Evolutionary conservation across 1,140 invertebrate species (phyloP).

Genomic region (Pogonognathellus flavescens): DNA sequence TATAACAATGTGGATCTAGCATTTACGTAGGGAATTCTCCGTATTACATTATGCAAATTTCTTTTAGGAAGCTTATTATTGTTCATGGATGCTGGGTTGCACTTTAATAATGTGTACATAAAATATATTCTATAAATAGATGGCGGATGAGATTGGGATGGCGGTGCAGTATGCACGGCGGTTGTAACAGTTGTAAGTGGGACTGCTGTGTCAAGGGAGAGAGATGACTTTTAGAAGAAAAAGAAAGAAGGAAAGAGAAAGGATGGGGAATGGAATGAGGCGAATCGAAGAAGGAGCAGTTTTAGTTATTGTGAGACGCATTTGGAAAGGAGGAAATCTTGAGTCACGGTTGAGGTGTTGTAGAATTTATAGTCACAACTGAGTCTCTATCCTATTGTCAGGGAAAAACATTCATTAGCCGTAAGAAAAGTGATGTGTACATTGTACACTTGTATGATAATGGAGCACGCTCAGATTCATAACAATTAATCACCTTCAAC

Average conservation of each 20-base stretch:
- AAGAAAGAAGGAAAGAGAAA: slow-evolving; percentile 1
- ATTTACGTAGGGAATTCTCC: not conserved
- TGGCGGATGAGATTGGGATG: not conserved
- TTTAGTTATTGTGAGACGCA: slow-evolving; percentile 44
- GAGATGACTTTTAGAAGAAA: slow-evolving; percentile 17
- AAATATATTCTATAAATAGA: not conserved
- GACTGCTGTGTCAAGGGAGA: not conserved
- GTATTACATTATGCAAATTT: not conserved
- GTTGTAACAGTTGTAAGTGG: not conserved
- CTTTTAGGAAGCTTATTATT: not conserved
- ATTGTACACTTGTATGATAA: slow-evolving; percentile 61
- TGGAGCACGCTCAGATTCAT: slow-evolving; percentile 59
- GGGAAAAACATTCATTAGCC: slow-evolving; percentile 63
- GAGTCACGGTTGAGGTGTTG: slow-evolving; percentile 62
- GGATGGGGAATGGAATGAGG: not conserved
- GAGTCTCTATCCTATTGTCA: slow-evolving; percentile 59
- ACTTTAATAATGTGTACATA: not conserved
- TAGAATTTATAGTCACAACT: slow-evolving; percentile 62
- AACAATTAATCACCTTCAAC: slow-evolving; percentile 64
- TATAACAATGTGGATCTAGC: not conserved
- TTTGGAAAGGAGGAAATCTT: slow-evolving; percentile 57
- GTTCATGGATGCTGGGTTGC: not conserved
- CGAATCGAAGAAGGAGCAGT: slow-evolving; percentile 24
- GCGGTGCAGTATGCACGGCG: not conserved
- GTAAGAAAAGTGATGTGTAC: slow-evolving; percentile 60